Evolutionary conservation across 2,888 invertebrate species (phyloP), one percentile per base, ranked within the genome.

Genomic region (Acrobasis repandana): DNA sequence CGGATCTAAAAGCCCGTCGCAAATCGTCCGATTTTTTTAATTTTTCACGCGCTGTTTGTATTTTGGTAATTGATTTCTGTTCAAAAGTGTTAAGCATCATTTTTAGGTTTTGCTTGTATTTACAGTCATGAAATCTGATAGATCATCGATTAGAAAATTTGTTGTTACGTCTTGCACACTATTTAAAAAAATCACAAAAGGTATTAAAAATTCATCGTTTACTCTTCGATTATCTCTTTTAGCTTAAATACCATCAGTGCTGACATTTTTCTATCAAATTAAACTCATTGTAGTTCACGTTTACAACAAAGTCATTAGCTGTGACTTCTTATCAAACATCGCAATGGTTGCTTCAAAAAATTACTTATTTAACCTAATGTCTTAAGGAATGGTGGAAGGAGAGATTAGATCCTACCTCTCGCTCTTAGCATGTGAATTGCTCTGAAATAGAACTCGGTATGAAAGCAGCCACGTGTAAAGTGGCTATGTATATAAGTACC

Each of bases 401-500:
- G 54, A 54, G 54, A 43, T 38, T 38, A 14, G 54, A 54, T 54
- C 54, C 38, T 54, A 9, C 4, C 38, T 54, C 54, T 54, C 38
- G 54, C 38, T 54, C 38, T 54, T 18, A 38, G 54, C 57, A 47
- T 46, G 66, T 67, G 70, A 62, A 64, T 65, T 67, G 65, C 61
- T 50, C 54, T 71, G 67, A 79, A 79, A 79, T 78, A 79, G 77
- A 77, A 69, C 71, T 64, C 64, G 63, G 67, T 68, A 70, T 67
- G 70, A 77, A 74, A 77, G 76, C 70, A 65, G 61, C 67, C 76
- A 77, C 77, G 76, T 75, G 77, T 71, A 65, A 52, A 38, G 54
- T 54, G 34, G 18, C 54, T 38, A 54, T 38, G n/a, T n/a, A n/a
- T n/a, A 14, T 36, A 54, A 54, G 20, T 54, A 54, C 43, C 38